phyloP scores from a whole-genome alignment of 2,888 invertebrate genomes.

The Malthinus seriepunctatus region DNA sequence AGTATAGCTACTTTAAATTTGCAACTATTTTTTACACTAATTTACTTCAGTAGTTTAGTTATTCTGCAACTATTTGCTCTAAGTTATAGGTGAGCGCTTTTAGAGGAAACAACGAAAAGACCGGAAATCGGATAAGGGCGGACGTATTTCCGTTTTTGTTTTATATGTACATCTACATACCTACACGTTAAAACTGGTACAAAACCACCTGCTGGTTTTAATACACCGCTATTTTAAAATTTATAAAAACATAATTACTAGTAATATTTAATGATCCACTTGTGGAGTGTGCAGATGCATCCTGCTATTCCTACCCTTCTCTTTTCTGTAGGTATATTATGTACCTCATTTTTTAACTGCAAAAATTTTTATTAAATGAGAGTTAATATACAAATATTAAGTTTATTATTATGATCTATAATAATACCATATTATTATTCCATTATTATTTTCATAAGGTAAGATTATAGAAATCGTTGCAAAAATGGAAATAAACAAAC shows the following conservation, averaged over 20 bases:
- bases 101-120: conserved; percentile 28
- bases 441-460: no score
- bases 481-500: no score
- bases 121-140: conserved; percentile 36
- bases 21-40: neutral
- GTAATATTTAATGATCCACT: neutral
- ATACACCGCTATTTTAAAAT: neutral
- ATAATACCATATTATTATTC: no score
- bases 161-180: neutral
- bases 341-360: no score
- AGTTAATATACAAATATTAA: no score
- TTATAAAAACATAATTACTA: neutral
- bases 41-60: neutral
- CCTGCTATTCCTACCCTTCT: no score
- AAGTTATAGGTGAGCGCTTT: conserved; percentile 17
- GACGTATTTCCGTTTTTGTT: conserved; percentile 23
- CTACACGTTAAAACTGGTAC: neutral
- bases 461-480: no score
- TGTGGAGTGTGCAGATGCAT: no score
- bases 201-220: conserved; percentile 10
- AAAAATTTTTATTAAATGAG: no score
- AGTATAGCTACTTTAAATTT: no score
- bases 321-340: no score
- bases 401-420: no score
- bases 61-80: neutral